A percentile compares a stretch with the other conserved stretches of the same genome.
Evolutionary conservation across 2,888 invertebrate genomes (phyloP).

Genomic region (Synergus japonicus): DNA sequence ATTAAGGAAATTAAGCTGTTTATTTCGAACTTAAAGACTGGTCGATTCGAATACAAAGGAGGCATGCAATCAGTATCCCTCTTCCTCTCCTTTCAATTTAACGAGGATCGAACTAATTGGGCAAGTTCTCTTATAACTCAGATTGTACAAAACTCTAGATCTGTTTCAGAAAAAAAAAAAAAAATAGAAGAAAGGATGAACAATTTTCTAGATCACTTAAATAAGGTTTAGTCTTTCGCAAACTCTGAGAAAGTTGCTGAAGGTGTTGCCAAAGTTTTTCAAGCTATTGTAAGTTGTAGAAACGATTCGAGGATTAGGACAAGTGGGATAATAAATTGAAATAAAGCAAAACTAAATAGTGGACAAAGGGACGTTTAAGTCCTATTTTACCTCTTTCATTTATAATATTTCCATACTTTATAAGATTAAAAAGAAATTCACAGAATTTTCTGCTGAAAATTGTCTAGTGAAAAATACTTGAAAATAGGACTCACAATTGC

Average conservation of each 20-base stretch:
- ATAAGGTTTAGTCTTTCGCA: slow-evolving; percentile 1
- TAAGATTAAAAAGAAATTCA: no score
- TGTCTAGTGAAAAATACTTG: background rate
- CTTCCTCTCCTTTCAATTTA: slow-evolving; percentile 9
- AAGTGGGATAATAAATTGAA: slow-evolving; percentile 8
- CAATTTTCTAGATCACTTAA: background rate
- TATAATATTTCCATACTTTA: background rate
- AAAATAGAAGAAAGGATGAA: slow-evolving; percentile 11
- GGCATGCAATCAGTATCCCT: background rate
- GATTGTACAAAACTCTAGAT: slow-evolving; percentile 15
- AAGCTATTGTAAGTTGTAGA: slow-evolving; percentile 14
- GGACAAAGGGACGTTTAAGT: background rate
- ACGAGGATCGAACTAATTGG: slow-evolving; percentile 21
- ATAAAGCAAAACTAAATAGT: background rate
- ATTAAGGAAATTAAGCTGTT: slow-evolving; percentile 67
- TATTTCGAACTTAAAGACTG: slow-evolving; percentile 1
- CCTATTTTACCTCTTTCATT: background rate
- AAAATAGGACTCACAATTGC: background rate
- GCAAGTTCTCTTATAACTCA: slow-evolving; percentile 16
- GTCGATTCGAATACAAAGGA: slow-evolving; percentile 15
- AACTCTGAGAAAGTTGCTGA: slow-evolving; percentile 21
- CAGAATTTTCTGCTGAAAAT: background rate
- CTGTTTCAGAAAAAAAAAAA: background rate
- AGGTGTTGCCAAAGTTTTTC: slow-evolving; percentile 17
- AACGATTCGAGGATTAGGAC: slow-evolving; percentile 15